Conservation (phyloP, 1,140 invertebrate species). For the Stegodyphus mimosarum region DNA sequence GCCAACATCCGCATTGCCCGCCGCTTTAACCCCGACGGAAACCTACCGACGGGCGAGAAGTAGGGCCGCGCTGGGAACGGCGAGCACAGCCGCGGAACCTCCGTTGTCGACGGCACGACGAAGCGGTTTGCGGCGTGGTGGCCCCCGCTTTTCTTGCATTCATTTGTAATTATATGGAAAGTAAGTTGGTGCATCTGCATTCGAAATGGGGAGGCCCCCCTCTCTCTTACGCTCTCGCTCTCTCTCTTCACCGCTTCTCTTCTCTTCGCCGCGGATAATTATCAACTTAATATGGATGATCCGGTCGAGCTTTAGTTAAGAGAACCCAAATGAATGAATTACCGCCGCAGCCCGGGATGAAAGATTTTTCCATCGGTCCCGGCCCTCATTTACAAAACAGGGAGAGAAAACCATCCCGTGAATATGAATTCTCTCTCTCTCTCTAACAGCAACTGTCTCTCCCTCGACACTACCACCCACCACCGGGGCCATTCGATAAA, state of each 20-base stretch:
- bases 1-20: too few species aligned
- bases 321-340: slow-evolving; percentile 42
- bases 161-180: slow-evolving; percentile 61
- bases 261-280: slow-evolving; percentile 38
- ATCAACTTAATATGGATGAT: slow-evolving; percentile 61
- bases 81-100: neutral
- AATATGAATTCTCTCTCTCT: slow-evolving; percentile 52
- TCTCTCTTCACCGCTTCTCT: neutral
- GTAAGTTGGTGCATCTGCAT: slow-evolving; percentile 59
- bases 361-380: slow-evolving; percentile 23
- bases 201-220: slow-evolving; percentile 45
- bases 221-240: neutral
- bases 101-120: slow-evolving; percentile 7
- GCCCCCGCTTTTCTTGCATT: slow-evolving; percentile 53
- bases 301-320: slow-evolving; percentile 14
- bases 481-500: slow-evolving; percentile 56
- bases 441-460: neutral
- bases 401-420: slow-evolving; percentile 37
- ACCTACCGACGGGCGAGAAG: too few species aligned
- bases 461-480: neutral
- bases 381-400: slow-evolving; percentile 60
- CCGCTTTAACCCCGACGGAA: too few species aligned
- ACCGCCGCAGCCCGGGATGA: slow-evolving; percentile 7
- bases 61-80: too few species aligned
- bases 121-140: slow-evolving; percentile 23